Conservation (phyloP, 2,113 vertebrate genomes). For the Ammodytes marinus region DNA sequence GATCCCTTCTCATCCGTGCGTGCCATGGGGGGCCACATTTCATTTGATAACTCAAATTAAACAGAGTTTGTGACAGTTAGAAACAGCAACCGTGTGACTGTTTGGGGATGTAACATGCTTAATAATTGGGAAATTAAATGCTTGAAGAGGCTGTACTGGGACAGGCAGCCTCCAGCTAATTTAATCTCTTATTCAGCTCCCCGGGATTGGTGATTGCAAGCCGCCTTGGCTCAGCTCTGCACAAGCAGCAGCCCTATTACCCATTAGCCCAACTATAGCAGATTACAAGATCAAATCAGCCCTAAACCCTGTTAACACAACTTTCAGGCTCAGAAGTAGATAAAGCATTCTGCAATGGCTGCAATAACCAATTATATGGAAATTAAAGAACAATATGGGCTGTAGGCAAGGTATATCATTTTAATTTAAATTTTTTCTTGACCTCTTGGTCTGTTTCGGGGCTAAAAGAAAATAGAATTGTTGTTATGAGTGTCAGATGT, state of each 20-base stretch:
- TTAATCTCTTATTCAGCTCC: conserved; percentile 50
- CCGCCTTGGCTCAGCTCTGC: conserved; percentile 36
- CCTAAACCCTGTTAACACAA: conserved; percentile 59
- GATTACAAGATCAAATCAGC: conserved; percentile 69
- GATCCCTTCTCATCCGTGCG: conserved; percentile 12
- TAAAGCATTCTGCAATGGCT: conserved; percentile 10
- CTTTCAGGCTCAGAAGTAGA: conserved; percentile 21
- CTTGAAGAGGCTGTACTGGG: conserved; percentile 51
- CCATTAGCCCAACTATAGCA: conserved; percentile 20
- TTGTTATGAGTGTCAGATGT: background rate
- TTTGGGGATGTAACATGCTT: conserved; percentile 26
- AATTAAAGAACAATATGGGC: conserved; percentile 22
- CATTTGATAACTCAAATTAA: conserved; percentile 58
- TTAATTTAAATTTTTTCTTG: background rate
- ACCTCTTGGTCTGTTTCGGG: conserved; percentile 8
- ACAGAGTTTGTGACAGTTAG: conserved; percentile 61
- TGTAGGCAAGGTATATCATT: background rate
- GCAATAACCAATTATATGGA: conserved; percentile 28
- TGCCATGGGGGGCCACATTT: conserved; percentile 37
- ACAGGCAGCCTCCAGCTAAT: conserved; percentile 55
- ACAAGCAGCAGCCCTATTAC: conserved; percentile 40
- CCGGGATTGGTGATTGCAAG: conserved; percentile 17
- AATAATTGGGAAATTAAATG: conserved; percentile 75
- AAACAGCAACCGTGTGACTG: conserved; percentile 30
- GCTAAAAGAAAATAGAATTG: too few species aligned